A percentile compares a stretch with the other conserved stretches of the same genome.
Conservation (phyloP, 2,113 vertebrate species). For the Carollia perspicillata region DNA sequence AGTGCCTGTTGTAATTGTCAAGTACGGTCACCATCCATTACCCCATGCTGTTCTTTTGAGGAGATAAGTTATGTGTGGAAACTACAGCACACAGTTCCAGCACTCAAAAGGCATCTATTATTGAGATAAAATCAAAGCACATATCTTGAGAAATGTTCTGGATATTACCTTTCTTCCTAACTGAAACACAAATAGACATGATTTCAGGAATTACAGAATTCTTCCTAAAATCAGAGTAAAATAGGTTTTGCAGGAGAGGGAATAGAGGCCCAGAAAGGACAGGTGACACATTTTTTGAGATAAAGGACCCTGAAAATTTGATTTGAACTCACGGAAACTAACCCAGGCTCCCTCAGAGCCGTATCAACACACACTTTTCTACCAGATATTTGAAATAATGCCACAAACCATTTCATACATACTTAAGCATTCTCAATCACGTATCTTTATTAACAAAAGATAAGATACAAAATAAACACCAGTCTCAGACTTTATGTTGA, state of each 20-base stretch:
- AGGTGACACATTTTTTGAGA: background rate
- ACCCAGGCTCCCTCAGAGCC: background rate
- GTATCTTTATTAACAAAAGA: slow-evolving; percentile 49
- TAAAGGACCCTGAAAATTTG: background rate
- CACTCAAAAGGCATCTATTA: background rate
- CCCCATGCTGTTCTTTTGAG: background rate
- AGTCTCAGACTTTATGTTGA: background rate
- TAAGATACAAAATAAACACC: slow-evolving; percentile 21
- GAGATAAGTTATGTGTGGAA: background rate
- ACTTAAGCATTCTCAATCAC: background rate
- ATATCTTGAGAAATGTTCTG: background rate
- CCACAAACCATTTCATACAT: background rate
- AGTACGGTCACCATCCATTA: background rate
- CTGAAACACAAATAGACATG: background rate
- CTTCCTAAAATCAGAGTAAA: slow-evolving; percentile 17
- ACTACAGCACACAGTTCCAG: background rate
- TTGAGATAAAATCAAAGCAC: background rate
- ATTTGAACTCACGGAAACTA: background rate
- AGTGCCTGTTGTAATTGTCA: background rate
- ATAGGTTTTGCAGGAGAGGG: background rate
- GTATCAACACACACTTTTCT: background rate
- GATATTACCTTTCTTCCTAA: background rate
- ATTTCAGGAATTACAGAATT: background rate
- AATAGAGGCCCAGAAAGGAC: background rate
- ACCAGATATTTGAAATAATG: slow-evolving; percentile 28